Percentiles rank a stretch among this genome's conserved stretches.
These are phyloP conservation scores for Ruditapes philippinarum DNA, from an alignment of 1,140 invertebrate genomes.

Conservation along the genomic window DNA sequence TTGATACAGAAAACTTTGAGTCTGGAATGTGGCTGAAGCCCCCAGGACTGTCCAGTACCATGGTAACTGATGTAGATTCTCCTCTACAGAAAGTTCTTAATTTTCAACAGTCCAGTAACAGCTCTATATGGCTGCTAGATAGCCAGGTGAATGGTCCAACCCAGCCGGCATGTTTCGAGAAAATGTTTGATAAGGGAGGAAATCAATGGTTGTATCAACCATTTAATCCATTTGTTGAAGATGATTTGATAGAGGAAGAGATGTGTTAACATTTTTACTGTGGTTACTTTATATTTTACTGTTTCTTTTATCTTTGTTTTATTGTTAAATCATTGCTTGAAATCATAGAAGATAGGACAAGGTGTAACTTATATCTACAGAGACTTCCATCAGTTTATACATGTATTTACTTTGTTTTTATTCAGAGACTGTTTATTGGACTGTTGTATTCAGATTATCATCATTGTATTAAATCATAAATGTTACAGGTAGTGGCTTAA, in stretches of 20 bases:
- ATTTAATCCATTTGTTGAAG: not conserved
- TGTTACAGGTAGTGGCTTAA: no score
- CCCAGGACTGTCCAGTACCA: no score
- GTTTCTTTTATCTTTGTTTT: no score
- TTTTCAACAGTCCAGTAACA: constrained; percentile 13
- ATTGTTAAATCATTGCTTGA: no score
- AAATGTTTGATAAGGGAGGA: not conserved
- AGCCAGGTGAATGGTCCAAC: not conserved
- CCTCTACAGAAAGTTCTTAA: constrained; percentile 39
- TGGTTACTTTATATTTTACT: no score
- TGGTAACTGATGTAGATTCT: not conserved
- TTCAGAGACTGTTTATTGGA: no score
- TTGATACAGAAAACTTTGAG: constrained; percentile 7
- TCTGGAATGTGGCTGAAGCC: constrained; percentile 39
- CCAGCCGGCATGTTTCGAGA: constrained; percentile 22
- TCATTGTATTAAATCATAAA: no score
- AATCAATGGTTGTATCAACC: constrained; percentile 15
- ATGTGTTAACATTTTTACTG: not conserved
- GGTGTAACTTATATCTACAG: no score
- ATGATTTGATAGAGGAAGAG: constrained; percentile 44
- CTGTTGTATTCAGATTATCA: no score
- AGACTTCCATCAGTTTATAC: no score
- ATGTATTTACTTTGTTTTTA: no score
- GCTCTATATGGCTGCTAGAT: constrained; percentile 41
- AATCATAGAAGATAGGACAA: no score